These are phyloP conservation scores for Muschampia plurimacula DNA, from an alignment of 2,888 invertebrate genomes.

Conservation along the genomic window DNA sequence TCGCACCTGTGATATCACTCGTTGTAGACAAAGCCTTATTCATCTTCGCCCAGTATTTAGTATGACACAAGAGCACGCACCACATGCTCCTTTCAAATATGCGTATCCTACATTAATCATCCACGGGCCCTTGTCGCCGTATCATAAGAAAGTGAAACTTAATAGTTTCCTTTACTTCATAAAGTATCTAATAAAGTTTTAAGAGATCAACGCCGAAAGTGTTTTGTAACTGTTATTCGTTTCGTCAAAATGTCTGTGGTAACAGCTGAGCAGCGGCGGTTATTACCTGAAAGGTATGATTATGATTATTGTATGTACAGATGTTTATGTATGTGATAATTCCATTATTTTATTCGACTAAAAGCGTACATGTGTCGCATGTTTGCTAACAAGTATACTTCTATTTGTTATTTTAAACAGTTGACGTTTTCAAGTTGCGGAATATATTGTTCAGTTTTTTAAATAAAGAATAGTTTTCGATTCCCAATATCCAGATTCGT, in stretches of 20 bases:
- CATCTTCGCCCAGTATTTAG: conserved; percentile 59
- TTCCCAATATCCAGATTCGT: not conserved
- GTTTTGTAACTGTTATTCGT: conserved; percentile 44
- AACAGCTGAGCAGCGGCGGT: conserved; percentile 57
- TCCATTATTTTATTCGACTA: conserved; percentile 22
- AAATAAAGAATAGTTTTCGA: not conserved
- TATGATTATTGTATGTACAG: conserved; percentile 44
- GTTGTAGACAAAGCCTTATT: conserved; percentile 64
- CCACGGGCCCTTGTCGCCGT: conserved; percentile 13
- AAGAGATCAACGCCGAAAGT: conserved; percentile 17
- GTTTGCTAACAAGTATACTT: conserved; percentile 22
- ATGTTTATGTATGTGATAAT: conserved; percentile 21
- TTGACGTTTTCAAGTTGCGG: conserved; percentile 3
- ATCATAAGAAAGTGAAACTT: conserved; percentile 47
- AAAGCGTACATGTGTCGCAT: conserved; percentile 20
- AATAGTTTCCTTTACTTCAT: not conserved
- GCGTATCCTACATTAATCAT: conserved; percentile 36
- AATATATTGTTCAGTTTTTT: conserved; percentile 1
- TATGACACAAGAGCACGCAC: conserved; percentile 51
- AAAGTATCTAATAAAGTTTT: conserved; percentile 5
- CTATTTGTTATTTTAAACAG: conserved; percentile 18
- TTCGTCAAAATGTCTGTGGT: conserved; percentile 59
- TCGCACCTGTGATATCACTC: conserved; percentile 62
- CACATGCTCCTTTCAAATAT: conserved; percentile 45
- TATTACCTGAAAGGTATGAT: conserved; percentile 58